phyloP scores from a whole-genome alignment of 2,797 vertebrate genomes.

The Sphenopsis melanotis region DNA sequence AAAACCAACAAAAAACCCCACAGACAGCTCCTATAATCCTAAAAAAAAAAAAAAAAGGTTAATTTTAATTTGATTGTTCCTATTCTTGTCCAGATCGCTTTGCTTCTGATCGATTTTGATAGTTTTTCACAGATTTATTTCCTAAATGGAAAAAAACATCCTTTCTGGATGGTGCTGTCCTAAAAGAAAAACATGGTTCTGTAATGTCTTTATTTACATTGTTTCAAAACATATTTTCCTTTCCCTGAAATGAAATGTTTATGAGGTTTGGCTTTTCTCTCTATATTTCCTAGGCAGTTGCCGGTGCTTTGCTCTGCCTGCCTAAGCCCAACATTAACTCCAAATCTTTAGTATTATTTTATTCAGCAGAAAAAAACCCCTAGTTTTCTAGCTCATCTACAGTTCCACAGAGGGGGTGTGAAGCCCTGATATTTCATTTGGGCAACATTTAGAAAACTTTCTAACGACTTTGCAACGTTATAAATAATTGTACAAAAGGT shows the following conservation, averaged over 20 bases:
- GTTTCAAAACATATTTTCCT: slow-evolving; percentile 45
- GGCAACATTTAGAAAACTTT: not conserved
- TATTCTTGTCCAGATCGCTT: not conserved
- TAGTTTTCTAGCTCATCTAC: not conserved
- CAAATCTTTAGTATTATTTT: not conserved
- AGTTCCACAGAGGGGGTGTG: not conserved
- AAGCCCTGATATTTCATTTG: not conserved
- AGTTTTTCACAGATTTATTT: not conserved
- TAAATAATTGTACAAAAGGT: slow-evolving; percentile 13
- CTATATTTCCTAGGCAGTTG: not conserved
- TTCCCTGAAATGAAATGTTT: slow-evolving; percentile 60
- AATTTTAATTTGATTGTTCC: not conserved
- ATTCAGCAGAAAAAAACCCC: not conserved
- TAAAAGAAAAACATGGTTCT: not conserved
- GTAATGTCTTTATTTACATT: slow-evolving; percentile 47
- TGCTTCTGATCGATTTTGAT: not conserved
- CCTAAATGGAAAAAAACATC: not conserved
- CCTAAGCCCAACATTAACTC: not conserved
- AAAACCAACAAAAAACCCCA: not conserved
- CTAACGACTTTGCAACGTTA: not conserved
- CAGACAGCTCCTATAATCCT: not conserved
- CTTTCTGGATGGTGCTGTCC: not conserved
- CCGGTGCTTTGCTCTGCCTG: not conserved
- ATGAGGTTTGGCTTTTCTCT: slow-evolving; percentile 49
- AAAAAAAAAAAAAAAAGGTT: not conserved